A percentile compares a stretch with the other conserved stretches of the same genome.
phyloP scores from a whole-genome alignment of 30 jellyfish, hydroid and myxozoan genomes.

The Rhopilema esculentum region DNA sequence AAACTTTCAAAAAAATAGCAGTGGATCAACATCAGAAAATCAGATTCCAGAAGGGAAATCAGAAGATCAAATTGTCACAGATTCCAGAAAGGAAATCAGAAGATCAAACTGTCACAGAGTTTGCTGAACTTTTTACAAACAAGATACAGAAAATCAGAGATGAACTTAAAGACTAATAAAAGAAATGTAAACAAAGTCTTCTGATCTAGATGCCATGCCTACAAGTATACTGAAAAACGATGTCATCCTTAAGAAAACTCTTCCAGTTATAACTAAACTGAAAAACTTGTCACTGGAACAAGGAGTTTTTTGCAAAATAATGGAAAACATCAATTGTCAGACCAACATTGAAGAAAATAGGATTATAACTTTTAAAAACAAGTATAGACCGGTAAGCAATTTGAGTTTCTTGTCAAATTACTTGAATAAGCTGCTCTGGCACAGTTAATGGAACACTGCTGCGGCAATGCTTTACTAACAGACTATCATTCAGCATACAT shows the following conservation, averaged over 20 bases:
- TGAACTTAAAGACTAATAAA: conserved; percentile 46
- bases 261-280: conserved; percentile 49
- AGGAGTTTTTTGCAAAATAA: conserved; percentile 61
- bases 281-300: conserved; percentile 47
- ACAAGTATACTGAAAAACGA: conserved; percentile 43
- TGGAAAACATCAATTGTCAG: conserved; percentile 56
- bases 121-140: conserved; percentile 52
- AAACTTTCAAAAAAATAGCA: conserved; percentile 34
- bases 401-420: conserved; percentile 55
- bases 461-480: conserved; percentile 58
- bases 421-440: conserved; percentile 66
- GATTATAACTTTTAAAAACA: conserved; percentile 6
- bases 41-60: conserved; percentile 49
- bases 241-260: conserved; percentile 17
- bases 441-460: conserved; percentile 62
- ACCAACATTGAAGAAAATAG: conserved; percentile 49
- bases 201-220: conserved; percentile 60
- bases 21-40: conserved; percentile 43
- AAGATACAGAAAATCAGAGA: conserved; percentile 48
- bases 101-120: conserved; percentile 50
- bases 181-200: conserved; percentile 50
- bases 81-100: conserved; percentile 48
- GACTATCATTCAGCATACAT: conserved; percentile 71
- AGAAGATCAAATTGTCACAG: conserved; percentile 56
- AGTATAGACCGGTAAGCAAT: conserved; percentile 35